Evolutionary conservation across 2,113 vertebrate species (phyloP), one percentile per base, ranked within the genome.

Genomic region (Oncorhynchus kisutch): DNA sequence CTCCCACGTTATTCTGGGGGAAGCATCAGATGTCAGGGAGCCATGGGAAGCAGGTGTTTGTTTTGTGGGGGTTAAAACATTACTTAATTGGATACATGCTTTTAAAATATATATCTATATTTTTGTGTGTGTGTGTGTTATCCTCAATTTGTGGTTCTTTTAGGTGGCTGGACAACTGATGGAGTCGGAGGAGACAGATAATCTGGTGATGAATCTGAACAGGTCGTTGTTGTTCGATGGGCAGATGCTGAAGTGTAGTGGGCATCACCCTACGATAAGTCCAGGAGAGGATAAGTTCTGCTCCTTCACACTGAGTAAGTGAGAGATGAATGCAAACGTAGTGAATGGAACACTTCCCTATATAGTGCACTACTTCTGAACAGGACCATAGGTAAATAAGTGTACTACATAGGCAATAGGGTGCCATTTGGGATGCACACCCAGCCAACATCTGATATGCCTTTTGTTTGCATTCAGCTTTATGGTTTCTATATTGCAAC

Each of bases 261-360:
- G 92, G 64, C 86, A 71, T 67, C 94, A 97, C 3, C 69, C 82
- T 0, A 73, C 85, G 0, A 78, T 82, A 29, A 60, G 72, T 0
- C 22, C 78, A 1, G 75, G 48, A 0, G 65, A 59, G 2, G 70
- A 90, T 67, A 90, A 71, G 25, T 69, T 60, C 0, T 99, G 98
- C 65, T 78, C 81, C 1, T 83, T 97, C 25, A 93, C 87, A 39
- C 89, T 98, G 74, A 83, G 97, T 99, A 92, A 95, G 96, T 90
- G 60, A 62, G 13, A n/a, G 5, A 7, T 3, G 2, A 14, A 6
- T 20, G 18, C 39, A 57, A 20, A 57, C 1, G 0, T 3, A 45
- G 2, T 9, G 9, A 45, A 45, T 45, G 39, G 9, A 9, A 45
- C 39, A 45, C 9, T 45, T 45, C 9, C 9, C 39, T 11, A 45